Percentiles rank a stretch among this genome's conserved stretches.
Conservation (phyloP, 2,113 vertebrate genomes). For the Gallinago undulata region DNA sequence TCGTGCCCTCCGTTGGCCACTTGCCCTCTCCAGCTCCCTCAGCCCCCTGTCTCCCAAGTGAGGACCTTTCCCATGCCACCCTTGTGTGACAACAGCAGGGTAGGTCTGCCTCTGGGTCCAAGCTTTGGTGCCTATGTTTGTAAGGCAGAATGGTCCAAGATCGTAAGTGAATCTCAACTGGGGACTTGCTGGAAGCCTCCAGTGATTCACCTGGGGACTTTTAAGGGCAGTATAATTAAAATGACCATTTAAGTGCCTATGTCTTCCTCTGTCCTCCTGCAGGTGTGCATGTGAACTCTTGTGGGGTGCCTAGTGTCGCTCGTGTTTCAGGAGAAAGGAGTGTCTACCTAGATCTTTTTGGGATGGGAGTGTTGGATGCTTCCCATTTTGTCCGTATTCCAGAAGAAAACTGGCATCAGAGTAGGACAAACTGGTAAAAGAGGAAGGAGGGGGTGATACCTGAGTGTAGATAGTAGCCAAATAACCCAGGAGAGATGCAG, state of each 20-base stretch:
- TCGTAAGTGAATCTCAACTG: neutral
- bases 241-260: neutral
- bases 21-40: neutral
- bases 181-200: neutral
- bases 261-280: neutral
- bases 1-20: fast-evolving
- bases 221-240: neutral
- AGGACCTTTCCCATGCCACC: neutral
- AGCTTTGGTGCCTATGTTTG: neutral
- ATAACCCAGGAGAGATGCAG: neutral
- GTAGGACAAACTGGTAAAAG: neutral
- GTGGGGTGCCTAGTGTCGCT: neutral
- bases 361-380: neutral
- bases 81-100: fast-evolving
- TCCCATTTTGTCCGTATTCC: neutral
- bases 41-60: fast-evolving
- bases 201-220: neutral
- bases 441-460: neutral
- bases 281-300: neutral
- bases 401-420: neutral
- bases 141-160: neutral
- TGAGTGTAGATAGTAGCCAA: neutral
- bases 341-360: neutral
- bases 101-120: neutral
- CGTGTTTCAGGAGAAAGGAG: neutral